Evolutionary conservation across 1,140 invertebrate genomes (phyloP), one percentile per base, ranked within the genome.

Genomic region (Maniola jurtina): DNA sequence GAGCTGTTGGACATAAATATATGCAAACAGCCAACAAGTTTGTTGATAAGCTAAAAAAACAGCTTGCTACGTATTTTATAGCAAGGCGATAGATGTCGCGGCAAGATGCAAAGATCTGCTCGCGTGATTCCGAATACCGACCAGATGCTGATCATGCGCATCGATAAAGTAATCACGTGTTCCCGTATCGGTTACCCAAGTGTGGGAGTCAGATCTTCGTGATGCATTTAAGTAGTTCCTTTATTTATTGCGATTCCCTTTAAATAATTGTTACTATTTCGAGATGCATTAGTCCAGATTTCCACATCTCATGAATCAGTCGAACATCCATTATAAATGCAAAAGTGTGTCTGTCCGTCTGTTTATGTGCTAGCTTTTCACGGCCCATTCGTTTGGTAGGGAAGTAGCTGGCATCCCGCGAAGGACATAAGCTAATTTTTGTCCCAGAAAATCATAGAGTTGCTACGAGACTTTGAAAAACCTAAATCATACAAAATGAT

Each of bases 81-180:
- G 11, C 52, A 11, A 55, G 52, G 52, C 52, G 52, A 34, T 60
- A 66, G 64, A 57, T 55, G 25, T 55, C 11, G 63, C 66, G 79
- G 79, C 67, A 61, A 77, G 75, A 77, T 80, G 75, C 56, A 63
- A 56, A 64, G 52, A 57, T 61, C 42, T 35, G 64, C 60, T 72
- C 48, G 66, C 70, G 65, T 71, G 68, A 70, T 62, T 61, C 50
- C 52, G 62, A 33, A 59, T 16, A 81, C 75, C 81, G 79, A 84
- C 68, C 69, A 70, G 62, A 75, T 76, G 66, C 67, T 76, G 84
- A 87, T 87, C 80, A 80, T 81, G 79, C 79, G 79, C 77, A 77
- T 68, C 79, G 84, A 87, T 87, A 85, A 78, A 77, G 73, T 75
- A 76, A 83, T 84, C 81, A 83, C 75, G 71, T 77, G 74, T 68